A percentile compares a stretch with the other conserved stretches of the same genome.
These are phyloP conservation scores for Cinclus mexicanus DNA, from an alignment of 2,113 vertebrate genomes.

Conservation along the genomic window DNA sequence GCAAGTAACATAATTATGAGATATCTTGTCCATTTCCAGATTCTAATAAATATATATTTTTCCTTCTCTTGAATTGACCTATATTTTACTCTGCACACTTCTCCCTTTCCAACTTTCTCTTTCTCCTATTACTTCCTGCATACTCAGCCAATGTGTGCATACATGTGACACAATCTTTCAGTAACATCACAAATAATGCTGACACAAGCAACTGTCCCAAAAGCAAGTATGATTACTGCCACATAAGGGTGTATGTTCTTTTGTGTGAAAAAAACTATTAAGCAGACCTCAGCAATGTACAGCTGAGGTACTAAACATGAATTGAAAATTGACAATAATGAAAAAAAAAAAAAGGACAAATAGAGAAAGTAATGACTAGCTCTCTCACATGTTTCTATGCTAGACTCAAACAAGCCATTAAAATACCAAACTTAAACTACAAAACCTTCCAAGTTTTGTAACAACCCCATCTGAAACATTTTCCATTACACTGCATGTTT, in stretches of 20 bases:
- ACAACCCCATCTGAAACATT: background rate
- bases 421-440: background rate
- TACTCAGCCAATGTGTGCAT: background rate
- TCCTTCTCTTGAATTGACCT: background rate
- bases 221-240: background rate
- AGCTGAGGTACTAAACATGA: background rate
- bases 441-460: background rate
- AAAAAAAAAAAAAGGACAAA: background rate
- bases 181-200: background rate
- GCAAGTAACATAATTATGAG: background rate
- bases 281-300: background rate
- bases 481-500: background rate
- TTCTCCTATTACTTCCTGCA: background rate
- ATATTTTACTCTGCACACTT: background rate
- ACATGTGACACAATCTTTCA: background rate
- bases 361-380: background rate
- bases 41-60: background rate
- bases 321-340: background rate
- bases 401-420: background rate
- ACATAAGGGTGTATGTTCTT: background rate
- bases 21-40: background rate
- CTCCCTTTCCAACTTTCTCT: background rate
- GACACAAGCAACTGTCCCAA: background rate
- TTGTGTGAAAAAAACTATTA: background rate
- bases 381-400: background rate